These are phyloP conservation scores for Falco concolor DNA, from an alignment of 2,797 vertebrate genomes.

Conservation along the genomic window DNA sequence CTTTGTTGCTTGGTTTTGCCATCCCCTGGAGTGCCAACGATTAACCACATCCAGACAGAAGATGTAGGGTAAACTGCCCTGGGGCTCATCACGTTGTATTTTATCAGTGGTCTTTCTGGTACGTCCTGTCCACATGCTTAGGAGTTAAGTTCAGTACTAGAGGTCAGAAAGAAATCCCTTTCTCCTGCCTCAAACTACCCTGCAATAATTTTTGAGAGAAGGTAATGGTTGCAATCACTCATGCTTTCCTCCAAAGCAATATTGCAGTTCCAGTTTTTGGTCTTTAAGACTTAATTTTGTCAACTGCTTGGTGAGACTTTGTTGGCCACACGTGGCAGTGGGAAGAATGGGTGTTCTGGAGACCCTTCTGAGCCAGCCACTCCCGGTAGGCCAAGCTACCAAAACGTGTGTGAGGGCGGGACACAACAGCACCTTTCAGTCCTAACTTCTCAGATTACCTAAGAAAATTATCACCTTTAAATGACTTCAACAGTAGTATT, in stretches of 20 bases:
- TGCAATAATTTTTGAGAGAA: background rate
- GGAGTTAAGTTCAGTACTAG: background rate
- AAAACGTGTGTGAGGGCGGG: background rate
- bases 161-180: background rate
- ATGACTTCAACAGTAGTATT: background rate
- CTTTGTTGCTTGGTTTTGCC: background rate
- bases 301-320: background rate
- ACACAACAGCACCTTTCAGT: background rate
- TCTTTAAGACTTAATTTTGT: background rate
- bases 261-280: background rate
- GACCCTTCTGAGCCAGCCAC: background rate
- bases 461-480: background rate
- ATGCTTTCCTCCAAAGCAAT: background rate
- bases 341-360: background rate
- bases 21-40: background rate
- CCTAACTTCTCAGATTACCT: background rate
- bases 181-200: background rate
- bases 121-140: background rate
- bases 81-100: background rate
- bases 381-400: background rate
- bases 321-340: background rate
- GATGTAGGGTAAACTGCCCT: background rate
- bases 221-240: background rate
- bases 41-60: background rate
- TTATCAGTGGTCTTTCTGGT: background rate